Percentiles rank a stretch among this genome's conserved stretches.
These are phyloP conservation scores for Nothoprocta perdicaria DNA, from an alignment of 2,113 vertebrate genomes.

Conservation along the genomic window DNA sequence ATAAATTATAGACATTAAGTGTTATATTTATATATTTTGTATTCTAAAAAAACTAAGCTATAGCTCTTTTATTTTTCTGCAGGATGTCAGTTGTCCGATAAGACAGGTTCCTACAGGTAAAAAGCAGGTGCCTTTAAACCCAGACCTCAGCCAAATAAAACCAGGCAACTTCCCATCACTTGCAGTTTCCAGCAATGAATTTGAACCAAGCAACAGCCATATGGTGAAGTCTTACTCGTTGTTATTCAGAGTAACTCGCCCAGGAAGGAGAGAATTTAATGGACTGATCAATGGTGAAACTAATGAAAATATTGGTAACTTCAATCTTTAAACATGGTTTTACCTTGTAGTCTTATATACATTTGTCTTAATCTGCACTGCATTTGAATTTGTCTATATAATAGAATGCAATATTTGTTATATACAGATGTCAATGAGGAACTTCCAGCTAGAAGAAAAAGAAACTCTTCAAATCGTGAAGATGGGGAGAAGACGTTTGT, in stretches of 20 bases:
- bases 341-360: accelerated
- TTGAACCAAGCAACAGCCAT: conserved; percentile 99
- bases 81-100: conserved; percentile 99
- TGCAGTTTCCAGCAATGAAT: conserved; percentile 97
- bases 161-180: conserved; percentile 93
- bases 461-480: conserved; percentile 88
- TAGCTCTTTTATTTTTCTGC: conserved; percentile 62
- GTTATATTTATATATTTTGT: not conserved
- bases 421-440: conserved; percentile 91
- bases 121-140: conserved; percentile 99
- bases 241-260: conserved; percentile 95
- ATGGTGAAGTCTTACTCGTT: conserved; percentile 99
- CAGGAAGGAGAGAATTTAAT: conserved; percentile 89
- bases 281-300: conserved; percentile 92
- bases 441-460: conserved; percentile 90
- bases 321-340: conserved; percentile 5
- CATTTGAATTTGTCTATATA: not conserved
- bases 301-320: conserved; percentile 95
- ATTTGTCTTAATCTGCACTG: not conserved
- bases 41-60: not conserved
- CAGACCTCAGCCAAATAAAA: conserved; percentile 96
- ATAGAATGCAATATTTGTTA: conserved; percentile 19
- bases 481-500: conserved; percentile 93
- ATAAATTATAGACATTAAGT: not conserved
- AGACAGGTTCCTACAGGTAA: conserved; percentile 99